Evolutionary conservation across 1,140 invertebrate genomes (phyloP), one percentile per base, ranked within the genome.

Genomic region (Zaprionus inermis): DNA sequence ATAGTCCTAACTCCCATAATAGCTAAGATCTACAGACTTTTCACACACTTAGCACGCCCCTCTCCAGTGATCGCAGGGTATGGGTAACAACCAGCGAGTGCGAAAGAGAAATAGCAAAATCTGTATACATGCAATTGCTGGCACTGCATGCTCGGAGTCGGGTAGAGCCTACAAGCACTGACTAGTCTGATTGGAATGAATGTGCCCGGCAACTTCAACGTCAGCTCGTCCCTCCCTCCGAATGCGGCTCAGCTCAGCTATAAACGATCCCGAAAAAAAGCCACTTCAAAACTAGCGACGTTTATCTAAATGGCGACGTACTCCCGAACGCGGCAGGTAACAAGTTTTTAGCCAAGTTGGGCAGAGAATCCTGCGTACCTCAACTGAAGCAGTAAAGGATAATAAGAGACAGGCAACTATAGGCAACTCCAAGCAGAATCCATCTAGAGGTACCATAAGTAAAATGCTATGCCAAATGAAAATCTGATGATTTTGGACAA

Each of bases 131-230:
- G 70, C 59, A 58, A 59, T 72, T 72, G 67, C 59, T 67, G 70
- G 54, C 41, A 65, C 51, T 51, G 16, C n/a, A n/a, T n/a, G 16
- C 18, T 28, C 24, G 24, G 24, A 28, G 24, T 28, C 63, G 44
- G 44, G 22, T 22, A 52, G 54, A 66, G 63, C 70, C 70, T 72
- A 72, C 70, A 58, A 72, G 3, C 24, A 28, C 24, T 28, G 24
- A 28, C 3, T 59, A 38, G 63, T 58, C 63, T 67, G 70, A 72
- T 72, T 67, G 70, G 55, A 72, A 67, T 67, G 70, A 67, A 72
- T 72, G 55, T 67, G 28, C 44, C 44, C 41, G 51, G 22, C 18
- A 30, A 24, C 36, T 38, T 10, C 18, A 30, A 18, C 38, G 6
- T 10, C 20, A 9, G 18, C 41, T 10, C 16, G 16, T 6, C n/a